Conservation (phyloP, 2,113 vertebrate species). For the Naja naja region DNA sequence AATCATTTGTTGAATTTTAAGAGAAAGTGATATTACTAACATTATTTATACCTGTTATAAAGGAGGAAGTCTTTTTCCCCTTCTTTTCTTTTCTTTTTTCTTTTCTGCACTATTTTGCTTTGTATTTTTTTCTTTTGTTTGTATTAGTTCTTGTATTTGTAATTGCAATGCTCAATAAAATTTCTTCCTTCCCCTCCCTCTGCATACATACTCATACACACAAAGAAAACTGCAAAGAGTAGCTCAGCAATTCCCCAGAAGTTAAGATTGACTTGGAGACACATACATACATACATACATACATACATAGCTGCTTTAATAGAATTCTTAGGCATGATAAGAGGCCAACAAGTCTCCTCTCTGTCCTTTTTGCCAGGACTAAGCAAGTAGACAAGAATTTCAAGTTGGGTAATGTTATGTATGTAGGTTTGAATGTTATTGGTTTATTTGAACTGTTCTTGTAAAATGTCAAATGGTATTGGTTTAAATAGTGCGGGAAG, state of each 20-base stretch:
- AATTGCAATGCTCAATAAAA: background rate
- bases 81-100: background rate
- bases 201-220: too few species aligned
- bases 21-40: background rate
- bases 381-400: background rate
- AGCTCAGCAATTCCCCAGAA: background rate
- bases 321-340: background rate
- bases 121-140: background rate
- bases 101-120: background rate
- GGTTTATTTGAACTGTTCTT: too few species aligned
- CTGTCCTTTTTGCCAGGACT: background rate
- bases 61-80: background rate
- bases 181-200: background rate
- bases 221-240: background rate
- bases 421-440: too few species aligned
- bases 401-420: background rate
- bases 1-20: background rate
- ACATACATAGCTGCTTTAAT: background rate
- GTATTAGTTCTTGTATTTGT: background rate
- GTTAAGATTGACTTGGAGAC: background rate
- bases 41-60: background rate
- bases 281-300: background rate
- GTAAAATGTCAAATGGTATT: too few species aligned
- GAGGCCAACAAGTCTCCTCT: background rate
- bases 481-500: too few species aligned